Evolutionary conservation across 2,797 vertebrate genomes (phyloP), one percentile per base, ranked within the genome.

Genomic region (Chanos chanos): DNA sequence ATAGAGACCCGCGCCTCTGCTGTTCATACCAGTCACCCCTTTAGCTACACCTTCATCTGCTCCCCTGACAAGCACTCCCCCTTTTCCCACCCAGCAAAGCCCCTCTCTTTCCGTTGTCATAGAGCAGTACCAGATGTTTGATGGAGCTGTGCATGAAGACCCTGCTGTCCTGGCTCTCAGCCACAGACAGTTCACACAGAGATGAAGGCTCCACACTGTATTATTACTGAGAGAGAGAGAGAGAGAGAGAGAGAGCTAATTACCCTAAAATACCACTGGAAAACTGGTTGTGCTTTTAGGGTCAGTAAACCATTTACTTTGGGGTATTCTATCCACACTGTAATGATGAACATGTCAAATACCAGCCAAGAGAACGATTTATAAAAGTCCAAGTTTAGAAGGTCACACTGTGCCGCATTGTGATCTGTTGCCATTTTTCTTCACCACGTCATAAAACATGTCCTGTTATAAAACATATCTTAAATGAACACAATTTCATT

Each of bases 121-220:
- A 85, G 87, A 86, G 77, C 72, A 82, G 79, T 77, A 82, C 77
- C 86, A 87, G 85, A 87, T 88, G 86, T 88, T 77, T 55, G 60
- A 47, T 62, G 65, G 37, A 56, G 62, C 64, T 65, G 64, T 4
- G 56, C 30, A 76, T 63, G 84, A 85, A 87, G 84, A 78, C 59
- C 66, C 71, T 31, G 80, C 79, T 86, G 83, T 82, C 82, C 64
- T 70, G 76, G 78, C 65, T 37, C 61, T 60, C 49, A 62, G 76
- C 68, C 57, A 77, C 63, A 74, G 70, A 77, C 73, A 81, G 81
- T 83, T 86, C 79, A 85, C 56, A 76, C 76, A 80, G 70, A 71
- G 71, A 77, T 77, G 76, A 72, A 64, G 56, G 56, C 65, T 71
- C 63, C 73, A 66, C 69, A 73, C 73, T 78, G 77, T 79, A 77